Evolutionary conservation across 2,113 vertebrate genomes (phyloP).

Genomic region (Tursiops truncatus): DNA sequence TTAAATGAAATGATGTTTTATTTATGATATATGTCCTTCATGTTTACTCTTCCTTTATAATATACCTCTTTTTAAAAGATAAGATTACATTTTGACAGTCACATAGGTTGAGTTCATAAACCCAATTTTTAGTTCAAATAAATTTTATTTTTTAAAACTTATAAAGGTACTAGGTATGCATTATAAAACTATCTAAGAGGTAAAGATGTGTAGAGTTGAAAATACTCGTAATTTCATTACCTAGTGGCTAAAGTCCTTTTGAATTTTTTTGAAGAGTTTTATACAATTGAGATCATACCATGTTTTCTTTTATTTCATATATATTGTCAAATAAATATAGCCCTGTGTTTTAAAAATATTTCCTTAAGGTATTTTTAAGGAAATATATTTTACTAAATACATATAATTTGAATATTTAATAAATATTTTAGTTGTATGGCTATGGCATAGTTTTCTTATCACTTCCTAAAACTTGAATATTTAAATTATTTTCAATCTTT

Average conservation of each 20-base stretch:
- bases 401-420: neutral
- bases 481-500: neutral
- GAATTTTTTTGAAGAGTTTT: neutral
- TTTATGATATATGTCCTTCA: neutral
- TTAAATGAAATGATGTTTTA: constrained; percentile 24
- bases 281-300: neutral
- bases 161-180: neutral
- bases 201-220: neutral
- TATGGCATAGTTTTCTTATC: neutral
- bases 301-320: neutral
- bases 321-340: neutral
- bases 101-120: neutral
- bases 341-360: neutral
- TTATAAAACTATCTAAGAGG: neutral
- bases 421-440: neutral
- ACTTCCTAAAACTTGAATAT: neutral
- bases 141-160: neutral
- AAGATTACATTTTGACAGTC: neutral
- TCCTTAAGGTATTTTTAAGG: neutral
- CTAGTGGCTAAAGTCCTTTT: neutral
- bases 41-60: neutral
- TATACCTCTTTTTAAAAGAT: neutral
- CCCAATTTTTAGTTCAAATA: neutral
- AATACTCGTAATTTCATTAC: neutral
- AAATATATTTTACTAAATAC: neutral